A percentile compares a stretch with the other conserved stretches of the same genome.
Conservation (phyloP, 2,888 invertebrate genomes). For the Apamea sordens region DNA sequence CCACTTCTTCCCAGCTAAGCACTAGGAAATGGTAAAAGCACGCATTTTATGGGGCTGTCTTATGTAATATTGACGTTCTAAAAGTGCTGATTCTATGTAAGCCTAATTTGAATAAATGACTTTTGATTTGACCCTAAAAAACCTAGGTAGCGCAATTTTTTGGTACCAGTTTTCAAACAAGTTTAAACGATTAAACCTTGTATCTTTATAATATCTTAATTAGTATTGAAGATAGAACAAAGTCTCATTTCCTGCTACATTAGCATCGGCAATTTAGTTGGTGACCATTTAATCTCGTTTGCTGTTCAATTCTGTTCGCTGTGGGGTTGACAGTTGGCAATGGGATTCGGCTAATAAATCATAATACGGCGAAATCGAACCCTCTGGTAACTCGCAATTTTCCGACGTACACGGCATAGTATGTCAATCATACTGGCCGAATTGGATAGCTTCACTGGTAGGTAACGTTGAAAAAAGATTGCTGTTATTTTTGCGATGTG, state of each 20-base stretch:
- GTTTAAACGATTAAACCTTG: conserved; percentile 4
- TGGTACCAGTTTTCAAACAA: neutral
- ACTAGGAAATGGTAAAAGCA: neutral
- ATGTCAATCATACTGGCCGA: conserved; percentile 58
- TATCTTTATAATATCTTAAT: conserved; percentile 18
- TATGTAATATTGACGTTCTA: neutral
- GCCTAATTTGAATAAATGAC: neutral
- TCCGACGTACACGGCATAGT: conserved; percentile 52
- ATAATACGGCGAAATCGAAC: conserved; percentile 65
- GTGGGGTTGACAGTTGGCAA: conserved; percentile 67
- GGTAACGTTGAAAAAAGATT: conserved; percentile 35
- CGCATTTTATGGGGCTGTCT: neutral
- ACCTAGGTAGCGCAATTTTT: neutral
- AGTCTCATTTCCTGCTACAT: conserved; percentile 29
- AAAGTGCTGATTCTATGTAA: neutral
- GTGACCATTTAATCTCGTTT: conserved; percentile 50
- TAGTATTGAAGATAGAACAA: conserved; percentile 26
- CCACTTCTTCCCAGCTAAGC: neutral
- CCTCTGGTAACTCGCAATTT: conserved; percentile 60
- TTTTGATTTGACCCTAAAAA: neutral
- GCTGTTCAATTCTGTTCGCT: conserved; percentile 56
- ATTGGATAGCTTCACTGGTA: conserved; percentile 47
- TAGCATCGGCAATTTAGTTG: conserved; percentile 35
- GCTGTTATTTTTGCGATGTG: conserved; percentile 4
- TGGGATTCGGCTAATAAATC: conserved; percentile 70